Evolutionary conservation across 2,888 invertebrate species (phyloP), one percentile per base, ranked within the genome.

Genomic region (Pristionchus maxplancki): DNA sequence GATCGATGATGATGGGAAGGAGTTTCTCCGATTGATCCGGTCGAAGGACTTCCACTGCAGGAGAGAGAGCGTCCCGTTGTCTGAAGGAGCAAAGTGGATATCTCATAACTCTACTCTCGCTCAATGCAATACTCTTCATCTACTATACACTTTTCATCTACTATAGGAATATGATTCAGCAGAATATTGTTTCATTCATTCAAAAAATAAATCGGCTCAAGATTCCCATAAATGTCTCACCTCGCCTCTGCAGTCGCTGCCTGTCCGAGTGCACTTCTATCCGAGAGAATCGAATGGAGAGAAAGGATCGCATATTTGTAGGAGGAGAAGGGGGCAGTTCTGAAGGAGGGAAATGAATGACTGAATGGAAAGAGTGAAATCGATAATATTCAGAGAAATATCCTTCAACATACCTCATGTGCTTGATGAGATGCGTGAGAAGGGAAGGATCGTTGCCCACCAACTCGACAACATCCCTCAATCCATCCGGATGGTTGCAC

Each of bases 281-380:
- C 93, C 78, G 90, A 91, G 64, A 94, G 89, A 81, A 94, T 90
- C 50, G 92, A 93, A 89, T 94, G 93, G 44, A 94, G 90, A 9
- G 92, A 89, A 28, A 94, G 90, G 48, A 93, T 89, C 24, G 93
- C 93, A 88, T 93, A 93, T 88, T 93, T 93, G 88, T 92, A 93
- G 71, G 92, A 92, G 37, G 92, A 90, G 74, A 87, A 89, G 58
- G 91, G 89, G 11, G 88, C 89, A n/a, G 92, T 91, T 37, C 92
- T 92, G 90, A 88, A 90, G 88, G 9, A 48, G 8, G 20, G 78
- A 40, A 28, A 44, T 15, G 40, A 44, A 40, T 78, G 34, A n/a
- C n/a, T 34, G 6, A 74, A 11, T 37, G 31, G 17, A 64, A 13
- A 31, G 31, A 31, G n/a, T 17, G 17, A 20, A 20, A 24, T 28